Percentiles rank a stretch among this genome's conserved stretches.
Evolutionary conservation across 2,797 vertebrate species (phyloP).

Genomic region (Thamnophis elegans): DNA sequence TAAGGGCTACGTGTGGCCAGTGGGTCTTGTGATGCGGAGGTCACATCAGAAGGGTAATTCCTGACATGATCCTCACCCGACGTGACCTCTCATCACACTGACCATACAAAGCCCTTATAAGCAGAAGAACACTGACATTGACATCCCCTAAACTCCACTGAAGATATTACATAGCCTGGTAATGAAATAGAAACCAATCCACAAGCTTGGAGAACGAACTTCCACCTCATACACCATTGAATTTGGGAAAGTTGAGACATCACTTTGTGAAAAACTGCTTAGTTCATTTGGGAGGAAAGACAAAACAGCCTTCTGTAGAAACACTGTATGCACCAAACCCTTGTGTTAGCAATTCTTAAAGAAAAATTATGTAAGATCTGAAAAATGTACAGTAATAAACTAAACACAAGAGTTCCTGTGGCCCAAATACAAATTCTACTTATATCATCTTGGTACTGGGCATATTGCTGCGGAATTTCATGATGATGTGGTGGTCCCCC

Average conservation of each 20-base stretch:
- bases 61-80: background rate
- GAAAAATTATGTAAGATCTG: background rate
- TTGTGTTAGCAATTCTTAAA: background rate
- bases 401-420: background rate
- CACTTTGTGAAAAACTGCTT: background rate
- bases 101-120: no score
- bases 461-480: background rate
- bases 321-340: background rate
- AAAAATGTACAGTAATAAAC: background rate
- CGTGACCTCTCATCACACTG: background rate
- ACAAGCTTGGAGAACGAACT: no score
- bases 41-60: no score
- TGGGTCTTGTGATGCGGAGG: background rate
- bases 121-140: no score
- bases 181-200: no score
- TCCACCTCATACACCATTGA: background rate
- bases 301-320: background rate
- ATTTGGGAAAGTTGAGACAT: background rate
- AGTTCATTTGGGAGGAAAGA: background rate
- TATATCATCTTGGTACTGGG: background rate
- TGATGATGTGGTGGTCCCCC: background rate
- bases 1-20: background rate
- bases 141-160: no score
- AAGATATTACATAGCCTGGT: no score
- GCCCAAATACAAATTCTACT: background rate